These are phyloP conservation scores for Caenorhabditis elegans DNA, from an alignment of 1,140 invertebrate species.

Conservation along the genomic window WBcel235 BX284605.5:1719001-1719500, in stretches of 20 bases:
- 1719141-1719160: not conserved
- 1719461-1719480: no score
- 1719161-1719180: not conserved
- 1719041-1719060: not conserved
- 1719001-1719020: not conserved
- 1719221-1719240: no score
- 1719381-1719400: not conserved
- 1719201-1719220: not conserved
- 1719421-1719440: not conserved
- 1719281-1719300: not conserved
- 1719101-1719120: not conserved
- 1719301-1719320: not conserved
- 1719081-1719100: not conserved
- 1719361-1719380: not conserved
- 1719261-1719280: not conserved
- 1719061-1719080: not conserved
- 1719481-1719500: no score
- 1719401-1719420: not conserved
- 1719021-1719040: not conserved
- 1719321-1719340: not conserved
- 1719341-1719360: not conserved
- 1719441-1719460: slow-evolving; percentile 1
- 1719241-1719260: not conserved
- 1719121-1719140: not conserved
- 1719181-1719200: not conserved